A percentile compares a stretch with the other conserved stretches of the same genome.
phyloP scores from a whole-genome alignment of 2,888 invertebrate genomes.

The Pyrocoelia pectoralis region DNA sequence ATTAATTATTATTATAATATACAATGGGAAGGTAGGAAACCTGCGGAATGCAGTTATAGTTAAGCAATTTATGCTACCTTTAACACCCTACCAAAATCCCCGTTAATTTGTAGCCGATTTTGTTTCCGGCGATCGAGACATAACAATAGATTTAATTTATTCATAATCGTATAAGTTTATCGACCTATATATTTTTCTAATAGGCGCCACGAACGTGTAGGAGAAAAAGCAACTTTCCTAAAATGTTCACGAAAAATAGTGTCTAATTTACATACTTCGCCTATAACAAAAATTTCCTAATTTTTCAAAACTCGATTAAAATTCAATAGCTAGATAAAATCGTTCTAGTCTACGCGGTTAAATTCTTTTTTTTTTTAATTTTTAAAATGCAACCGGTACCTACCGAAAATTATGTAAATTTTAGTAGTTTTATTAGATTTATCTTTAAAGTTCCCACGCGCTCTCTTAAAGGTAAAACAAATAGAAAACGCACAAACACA shows the following conservation, averaged over 20 bases:
- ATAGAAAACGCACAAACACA: neutral
- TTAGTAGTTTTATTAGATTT: neutral
- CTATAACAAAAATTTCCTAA: neutral
- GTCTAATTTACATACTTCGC: neutral
- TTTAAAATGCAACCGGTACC: neutral
- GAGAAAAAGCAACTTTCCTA: constrained; percentile 1
- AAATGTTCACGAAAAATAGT: constrained; percentile 2
- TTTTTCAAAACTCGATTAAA: neutral
- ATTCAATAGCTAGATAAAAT: neutral
- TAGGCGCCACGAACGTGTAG: neutral
- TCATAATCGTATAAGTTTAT: constrained; percentile 8
- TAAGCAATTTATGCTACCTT: neutral
- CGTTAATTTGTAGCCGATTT: too few species aligned
- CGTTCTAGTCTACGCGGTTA: too few species aligned
- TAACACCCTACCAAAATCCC: too few species aligned
- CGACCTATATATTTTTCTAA: constrained; percentile 9
- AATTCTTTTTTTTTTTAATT: neutral
- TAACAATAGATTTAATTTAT: constrained; percentile 7
- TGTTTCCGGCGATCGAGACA: neutral
- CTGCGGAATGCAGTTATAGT: neutral
- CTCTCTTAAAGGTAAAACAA: neutral
- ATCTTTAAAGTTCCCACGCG: neutral
- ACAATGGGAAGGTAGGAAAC: neutral
- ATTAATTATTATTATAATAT: too few species aligned
- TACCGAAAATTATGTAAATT: neutral